Evolutionary conservation across 2,888 invertebrate genomes (phyloP), one percentile per base, ranked within the genome.

Genomic region (Rhamnusium bicolor): DNA sequence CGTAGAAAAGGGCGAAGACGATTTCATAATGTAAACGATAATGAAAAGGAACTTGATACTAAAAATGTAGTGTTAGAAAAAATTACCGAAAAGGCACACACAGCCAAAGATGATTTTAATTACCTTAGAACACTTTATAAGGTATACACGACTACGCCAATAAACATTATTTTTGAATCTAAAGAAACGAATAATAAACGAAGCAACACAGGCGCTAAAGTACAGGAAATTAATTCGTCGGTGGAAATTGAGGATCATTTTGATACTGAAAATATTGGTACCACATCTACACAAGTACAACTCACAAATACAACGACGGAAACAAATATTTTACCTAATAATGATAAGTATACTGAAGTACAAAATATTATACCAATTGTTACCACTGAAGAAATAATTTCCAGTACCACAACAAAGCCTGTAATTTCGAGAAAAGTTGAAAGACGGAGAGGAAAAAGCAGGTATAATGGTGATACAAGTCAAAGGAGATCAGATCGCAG

Each of bases 61-160:
- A 78, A 73, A 66, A 73, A 67, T 24, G 53, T 69, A 1, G 61
- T 71, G 10, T 53, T 69, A 14, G 76, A 74, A 32, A 77, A 77
- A 61, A 46, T 73, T 2, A 69, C 72, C 0, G 75, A 75, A 29
- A 76, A 70, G 54, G 74, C 76, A 8, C 63, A 74, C 54, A 74
- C 76, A 68, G 76, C 78, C 16, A 76, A 76, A 65, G 78, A 78
- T 54, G 75, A 76, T 61, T 78, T 74, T 16, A 72, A 78, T 54
- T 76, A 72, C 62, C 58, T 78, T 3, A 69, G 72, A 71, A 78
- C 78, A 1, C 65, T 76, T 8, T 72, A 68, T 27, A 69, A 78
- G 14, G 58, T 72, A 12, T 32, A 71, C 8, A 68, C 76, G 19
- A 66, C 78, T 0, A 75, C 71, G 2, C 47, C 66, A 7, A 69